Evolutionary conservation across 2,888 invertebrate genomes (phyloP).

Genomic region (Mimumesa dahlbomi): DNA sequence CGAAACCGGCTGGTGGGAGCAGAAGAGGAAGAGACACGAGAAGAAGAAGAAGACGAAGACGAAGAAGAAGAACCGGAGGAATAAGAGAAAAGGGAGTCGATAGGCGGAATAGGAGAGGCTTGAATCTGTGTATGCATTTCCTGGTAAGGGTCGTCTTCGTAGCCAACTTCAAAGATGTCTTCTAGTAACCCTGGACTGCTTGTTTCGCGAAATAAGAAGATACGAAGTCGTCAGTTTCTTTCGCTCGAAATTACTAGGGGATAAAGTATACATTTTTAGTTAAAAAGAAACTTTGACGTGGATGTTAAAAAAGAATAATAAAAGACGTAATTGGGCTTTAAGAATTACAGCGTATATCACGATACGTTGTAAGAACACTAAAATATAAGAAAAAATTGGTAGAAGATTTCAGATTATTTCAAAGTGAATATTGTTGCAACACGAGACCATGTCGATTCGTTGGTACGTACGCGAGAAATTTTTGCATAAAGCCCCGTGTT

Average conservation of each 20-base stretch:
- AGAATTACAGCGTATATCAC: too few species aligned
- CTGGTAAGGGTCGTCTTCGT: slow-evolving; percentile 58
- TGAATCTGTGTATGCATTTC: slow-evolving; percentile 48
- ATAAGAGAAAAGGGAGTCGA: slow-evolving; percentile 31
- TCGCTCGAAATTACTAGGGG: too few species aligned
- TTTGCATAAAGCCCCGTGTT: slow-evolving; percentile 44
- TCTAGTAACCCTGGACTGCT: slow-evolving; percentile 42
- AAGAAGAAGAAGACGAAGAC: slow-evolving; percentile 11
- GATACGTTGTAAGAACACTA: too few species aligned
- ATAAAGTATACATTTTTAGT: too few species aligned
- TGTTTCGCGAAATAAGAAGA: slow-evolving; percentile 50
- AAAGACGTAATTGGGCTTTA: too few species aligned
- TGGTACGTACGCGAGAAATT: slow-evolving; percentile 5
- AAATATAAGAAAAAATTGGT: too few species aligned
- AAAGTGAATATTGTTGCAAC: too few species aligned
- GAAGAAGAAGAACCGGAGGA: slow-evolving; percentile 6
- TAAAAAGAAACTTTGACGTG: too few species aligned
- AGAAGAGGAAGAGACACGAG: slow-evolving; percentile 12
- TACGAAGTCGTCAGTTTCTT: slow-evolving; percentile 12
- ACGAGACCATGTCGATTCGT: too few species aligned
- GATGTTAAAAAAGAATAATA: too few species aligned
- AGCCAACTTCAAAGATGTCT: slow-evolving; percentile 57
- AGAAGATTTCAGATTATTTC: too few species aligned
- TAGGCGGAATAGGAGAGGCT: slow-evolving; percentile 28
- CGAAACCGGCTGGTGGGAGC: too few species aligned